Evolutionary conservation across 2,888 invertebrate genomes (phyloP).

Genomic region (Drosophila longiperda): DNA sequence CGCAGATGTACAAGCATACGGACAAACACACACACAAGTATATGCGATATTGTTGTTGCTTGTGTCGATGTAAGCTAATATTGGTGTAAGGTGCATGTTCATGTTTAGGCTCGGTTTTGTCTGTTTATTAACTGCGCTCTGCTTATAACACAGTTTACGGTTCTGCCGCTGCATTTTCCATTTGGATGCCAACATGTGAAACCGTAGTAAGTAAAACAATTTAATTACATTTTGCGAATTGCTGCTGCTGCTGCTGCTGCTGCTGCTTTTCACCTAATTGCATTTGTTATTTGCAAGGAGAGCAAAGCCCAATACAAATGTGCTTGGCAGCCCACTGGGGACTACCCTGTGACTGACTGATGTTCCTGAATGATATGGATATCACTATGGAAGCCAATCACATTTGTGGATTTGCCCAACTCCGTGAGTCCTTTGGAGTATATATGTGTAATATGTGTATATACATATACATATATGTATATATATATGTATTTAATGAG

Average conservation of each 20-base stretch:
- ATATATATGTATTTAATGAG: not conserved
- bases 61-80: slow-evolving; percentile 49
- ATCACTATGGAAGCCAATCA: not conserved
- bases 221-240: slow-evolving; percentile 69
- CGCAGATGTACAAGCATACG: not conserved
- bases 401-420: not conserved
- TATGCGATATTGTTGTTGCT: not conserved
- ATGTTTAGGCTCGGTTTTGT: slow-evolving; percentile 22
- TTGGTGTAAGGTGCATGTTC: slow-evolving; percentile 32
- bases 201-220: slow-evolving; percentile 79
- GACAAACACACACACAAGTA: not conserved
- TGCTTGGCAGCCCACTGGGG: not conserved
- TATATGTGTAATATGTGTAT: not conserved
- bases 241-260: slow-evolving; percentile 3
- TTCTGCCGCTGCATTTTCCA: slow-evolving; percentile 40
- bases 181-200: slow-evolving; percentile 59
- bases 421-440: not conserved
- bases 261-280: slow-evolving; percentile 55
- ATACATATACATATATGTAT: not conserved
- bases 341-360: slow-evolving; percentile 1
- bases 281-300: slow-evolving; percentile 48
- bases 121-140: slow-evolving; percentile 49
- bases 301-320: slow-evolving; percentile 4
- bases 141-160: slow-evolving; percentile 55
- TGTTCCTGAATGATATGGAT: not conserved